phyloP scores from a whole-genome alignment of 2,888 invertebrate species.

The Octodonta nipae region DNA sequence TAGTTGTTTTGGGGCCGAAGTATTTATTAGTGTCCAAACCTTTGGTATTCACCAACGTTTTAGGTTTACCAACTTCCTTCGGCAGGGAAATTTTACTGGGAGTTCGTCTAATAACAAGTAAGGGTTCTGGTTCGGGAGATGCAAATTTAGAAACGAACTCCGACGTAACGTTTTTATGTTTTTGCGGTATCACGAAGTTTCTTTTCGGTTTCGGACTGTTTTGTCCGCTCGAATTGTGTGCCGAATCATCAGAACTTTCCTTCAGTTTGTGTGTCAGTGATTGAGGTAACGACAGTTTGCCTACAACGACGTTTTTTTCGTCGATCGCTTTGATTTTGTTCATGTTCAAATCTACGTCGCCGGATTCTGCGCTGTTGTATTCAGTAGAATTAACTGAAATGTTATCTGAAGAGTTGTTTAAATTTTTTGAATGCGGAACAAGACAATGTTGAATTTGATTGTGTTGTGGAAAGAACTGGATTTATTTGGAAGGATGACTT shows the following conservation, averaged over 20 bases:
- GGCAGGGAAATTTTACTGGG: constrained; percentile 34
- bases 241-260: constrained; percentile 12
- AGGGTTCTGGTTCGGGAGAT: constrained; percentile 27
- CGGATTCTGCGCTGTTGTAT: constrained; percentile 32
- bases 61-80: constrained; percentile 32
- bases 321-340: constrained; percentile 16
- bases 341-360: constrained; percentile 24
- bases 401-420: constrained; percentile 26
- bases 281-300: constrained; percentile 17
- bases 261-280: constrained; percentile 6
- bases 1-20: constrained; percentile 25
- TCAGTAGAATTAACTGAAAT: constrained; percentile 26
- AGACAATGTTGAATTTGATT: constrained; percentile 6
- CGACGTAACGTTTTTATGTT: constrained; percentile 22
- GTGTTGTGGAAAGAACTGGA: too few relatives aligned
- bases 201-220: constrained; percentile 17
- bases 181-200: constrained; percentile 29
- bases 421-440: constrained; percentile 11
- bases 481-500: constrained; percentile 17
- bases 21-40: constrained; percentile 32
- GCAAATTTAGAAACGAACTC: constrained; percentile 30
- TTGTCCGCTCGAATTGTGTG: constrained; percentile 19
- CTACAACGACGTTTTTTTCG: constrained; percentile 16
- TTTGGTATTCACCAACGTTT: constrained; percentile 29
- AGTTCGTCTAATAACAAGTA: constrained; percentile 33